Conservation (phyloP, 2,797 vertebrate species). For the Tamandua tetradactyla region DNA sequence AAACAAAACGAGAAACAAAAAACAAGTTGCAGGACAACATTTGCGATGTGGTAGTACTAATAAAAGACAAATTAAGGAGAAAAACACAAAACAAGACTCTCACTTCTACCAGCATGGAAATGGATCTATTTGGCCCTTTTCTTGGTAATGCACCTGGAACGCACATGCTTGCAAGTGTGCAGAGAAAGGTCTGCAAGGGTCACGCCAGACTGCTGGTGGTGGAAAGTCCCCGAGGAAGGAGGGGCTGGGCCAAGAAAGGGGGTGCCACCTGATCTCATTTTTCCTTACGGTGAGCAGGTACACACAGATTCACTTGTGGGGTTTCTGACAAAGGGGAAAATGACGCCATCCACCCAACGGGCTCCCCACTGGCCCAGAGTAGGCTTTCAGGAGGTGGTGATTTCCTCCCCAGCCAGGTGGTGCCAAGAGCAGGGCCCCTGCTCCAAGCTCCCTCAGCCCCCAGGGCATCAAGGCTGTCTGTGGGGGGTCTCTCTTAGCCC, state of each 20-base stretch:
- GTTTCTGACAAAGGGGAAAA: not conserved
- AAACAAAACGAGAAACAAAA: not conserved
- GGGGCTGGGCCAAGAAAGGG: not conserved
- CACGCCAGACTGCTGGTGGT: not conserved
- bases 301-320: not conserved
- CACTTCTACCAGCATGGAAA: not conserved
- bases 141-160: too few species aligned
- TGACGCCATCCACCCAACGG: not conserved
- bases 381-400: not conserved
- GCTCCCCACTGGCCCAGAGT: accelerated
- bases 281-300: too few species aligned
- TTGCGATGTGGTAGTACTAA: not conserved
- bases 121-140: too few species aligned
- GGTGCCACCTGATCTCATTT: not conserved
- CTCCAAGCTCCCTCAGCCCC: not conserved
- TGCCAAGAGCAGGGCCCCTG: not conserved
- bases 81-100: not conserved
- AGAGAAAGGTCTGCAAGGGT: not conserved
- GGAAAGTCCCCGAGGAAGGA: not conserved
- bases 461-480: not conserved
- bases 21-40: not conserved
- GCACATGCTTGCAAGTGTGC: not conserved
- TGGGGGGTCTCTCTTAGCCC: too few species aligned
- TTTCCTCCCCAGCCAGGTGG: not conserved
- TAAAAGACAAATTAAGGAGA: not conserved